phyloP scores from a whole-genome alignment of 2,888 invertebrate species.

The Tricholauxania praeusta region DNA sequence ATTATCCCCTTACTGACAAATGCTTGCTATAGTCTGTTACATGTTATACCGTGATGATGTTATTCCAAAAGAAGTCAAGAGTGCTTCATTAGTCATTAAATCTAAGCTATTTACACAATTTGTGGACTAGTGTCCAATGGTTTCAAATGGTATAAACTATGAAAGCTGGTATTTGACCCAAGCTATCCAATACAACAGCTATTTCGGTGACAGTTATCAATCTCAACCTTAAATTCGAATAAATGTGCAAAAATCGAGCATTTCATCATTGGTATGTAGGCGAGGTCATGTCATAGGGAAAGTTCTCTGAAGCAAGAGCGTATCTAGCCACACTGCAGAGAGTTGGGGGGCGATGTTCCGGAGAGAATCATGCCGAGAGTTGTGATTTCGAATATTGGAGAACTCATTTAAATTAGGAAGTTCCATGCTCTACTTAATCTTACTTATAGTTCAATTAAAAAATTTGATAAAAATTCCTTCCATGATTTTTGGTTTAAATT shows the following conservation, averaged over 20 bases:
- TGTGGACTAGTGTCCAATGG: conserved; percentile 96
- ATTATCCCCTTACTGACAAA: conserved; percentile 74
- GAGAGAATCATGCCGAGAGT: conserved; percentile 49
- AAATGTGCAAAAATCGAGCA: conserved; percentile 75
- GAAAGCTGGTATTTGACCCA: conserved; percentile 83
- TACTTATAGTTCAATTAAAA: background rate
- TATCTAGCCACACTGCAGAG: conserved; percentile 64
- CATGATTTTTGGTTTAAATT: no score
- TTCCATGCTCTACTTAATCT: background rate
- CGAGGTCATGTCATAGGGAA: conserved; percentile 68
- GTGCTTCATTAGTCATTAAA: conserved; percentile 83
- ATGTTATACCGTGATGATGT: conserved; percentile 91
- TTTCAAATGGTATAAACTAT: conserved; percentile 88
- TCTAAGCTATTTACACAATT: conserved; percentile 83
- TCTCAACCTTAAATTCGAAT: conserved; percentile 93
- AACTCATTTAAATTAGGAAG: background rate
- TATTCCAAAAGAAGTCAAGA: conserved; percentile 89
- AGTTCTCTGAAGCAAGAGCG: conserved; percentile 66
- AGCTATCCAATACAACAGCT: conserved; percentile 90
- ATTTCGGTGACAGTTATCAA: conserved; percentile 91
- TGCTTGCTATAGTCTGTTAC: conserved; percentile 86
- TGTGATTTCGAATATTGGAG: conserved; percentile 50
- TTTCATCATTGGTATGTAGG: conserved; percentile 92
- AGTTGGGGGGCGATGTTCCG: conserved; percentile 58
- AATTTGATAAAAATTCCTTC: no score